A percentile compares a stretch with the other conserved stretches of the same genome.
Conservation (phyloP, 2,797 vertebrate genomes). For the Chelmon rostratus region DNA sequence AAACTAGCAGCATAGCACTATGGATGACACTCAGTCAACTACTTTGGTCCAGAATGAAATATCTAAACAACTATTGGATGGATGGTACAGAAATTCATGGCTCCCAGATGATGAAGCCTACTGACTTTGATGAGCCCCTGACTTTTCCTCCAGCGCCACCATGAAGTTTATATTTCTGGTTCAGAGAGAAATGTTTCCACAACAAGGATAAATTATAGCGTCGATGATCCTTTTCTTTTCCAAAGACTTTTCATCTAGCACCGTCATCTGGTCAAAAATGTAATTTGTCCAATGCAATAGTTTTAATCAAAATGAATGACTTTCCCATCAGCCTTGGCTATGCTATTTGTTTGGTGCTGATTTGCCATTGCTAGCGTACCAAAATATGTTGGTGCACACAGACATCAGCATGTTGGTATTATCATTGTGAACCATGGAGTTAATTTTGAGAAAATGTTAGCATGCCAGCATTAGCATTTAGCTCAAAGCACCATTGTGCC, state of each 20-base stretch:
- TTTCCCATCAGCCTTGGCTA: not conserved
- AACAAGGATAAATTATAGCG: not conserved
- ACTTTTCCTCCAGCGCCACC: not conserved
- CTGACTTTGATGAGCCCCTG: not conserved
- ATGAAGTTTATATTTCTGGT: not conserved
- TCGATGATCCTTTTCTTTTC: not conserved
- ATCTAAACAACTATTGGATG: not conserved
- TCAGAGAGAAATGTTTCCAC: conserved; percentile 8
- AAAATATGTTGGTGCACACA: not conserved
- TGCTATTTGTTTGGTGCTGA: not conserved
- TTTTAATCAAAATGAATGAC: not conserved
- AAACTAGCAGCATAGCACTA: not conserved
- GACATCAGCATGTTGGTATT: not conserved
- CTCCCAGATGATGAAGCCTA: not conserved
- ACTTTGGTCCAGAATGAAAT: not conserved
- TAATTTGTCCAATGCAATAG: not conserved
- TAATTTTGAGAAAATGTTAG: not conserved
- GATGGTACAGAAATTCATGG: not conserved
- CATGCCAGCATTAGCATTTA: not conserved
- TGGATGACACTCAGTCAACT: not conserved
- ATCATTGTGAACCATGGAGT: not conserved
- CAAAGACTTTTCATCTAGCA: not conserved
- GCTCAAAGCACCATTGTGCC: not conserved
- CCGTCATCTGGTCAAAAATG: not conserved
- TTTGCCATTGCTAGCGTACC: not conserved